Evolutionary conservation across 2,113 vertebrate species (phyloP).

Genomic region (Taxidea taxus): DNA sequence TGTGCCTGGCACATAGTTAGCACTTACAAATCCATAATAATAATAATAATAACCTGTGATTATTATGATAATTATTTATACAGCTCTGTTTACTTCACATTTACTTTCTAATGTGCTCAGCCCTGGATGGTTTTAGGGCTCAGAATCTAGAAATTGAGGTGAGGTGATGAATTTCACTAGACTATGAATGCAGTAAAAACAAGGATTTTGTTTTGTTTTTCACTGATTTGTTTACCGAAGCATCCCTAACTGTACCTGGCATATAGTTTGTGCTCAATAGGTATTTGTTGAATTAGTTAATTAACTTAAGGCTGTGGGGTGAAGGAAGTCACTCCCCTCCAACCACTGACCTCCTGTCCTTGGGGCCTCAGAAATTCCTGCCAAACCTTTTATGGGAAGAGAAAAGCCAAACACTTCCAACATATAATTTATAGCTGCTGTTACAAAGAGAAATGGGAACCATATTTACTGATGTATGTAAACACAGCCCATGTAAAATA

Average conservation of each 20-base stretch:
- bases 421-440: slow-evolving; percentile 35
- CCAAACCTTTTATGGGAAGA: slow-evolving; percentile 29
- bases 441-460: slow-evolving; percentile 25
- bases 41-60: neutral
- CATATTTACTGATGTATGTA: slow-evolving; percentile 32
- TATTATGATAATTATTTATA: neutral
- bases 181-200: neutral
- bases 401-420: neutral
- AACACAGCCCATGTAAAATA: neutral
- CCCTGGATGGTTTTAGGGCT: neutral
- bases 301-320: neutral
- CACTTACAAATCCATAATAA: neutral
- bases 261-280: neutral
- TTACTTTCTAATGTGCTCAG: neutral
- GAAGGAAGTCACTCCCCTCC: neutral
- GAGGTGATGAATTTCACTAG: neutral
- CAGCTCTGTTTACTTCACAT: neutral
- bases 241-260: neutral
- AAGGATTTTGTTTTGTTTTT: neutral
- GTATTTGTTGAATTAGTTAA: neutral
- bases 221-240: neutral
- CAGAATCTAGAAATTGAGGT: neutral
- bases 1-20: neutral
- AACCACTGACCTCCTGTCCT: neutral
- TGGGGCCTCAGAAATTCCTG: neutral